Evolutionary conservation across 2,113 vertebrate species (phyloP).

Genomic region (Nothoprocta pentlandii): DNA sequence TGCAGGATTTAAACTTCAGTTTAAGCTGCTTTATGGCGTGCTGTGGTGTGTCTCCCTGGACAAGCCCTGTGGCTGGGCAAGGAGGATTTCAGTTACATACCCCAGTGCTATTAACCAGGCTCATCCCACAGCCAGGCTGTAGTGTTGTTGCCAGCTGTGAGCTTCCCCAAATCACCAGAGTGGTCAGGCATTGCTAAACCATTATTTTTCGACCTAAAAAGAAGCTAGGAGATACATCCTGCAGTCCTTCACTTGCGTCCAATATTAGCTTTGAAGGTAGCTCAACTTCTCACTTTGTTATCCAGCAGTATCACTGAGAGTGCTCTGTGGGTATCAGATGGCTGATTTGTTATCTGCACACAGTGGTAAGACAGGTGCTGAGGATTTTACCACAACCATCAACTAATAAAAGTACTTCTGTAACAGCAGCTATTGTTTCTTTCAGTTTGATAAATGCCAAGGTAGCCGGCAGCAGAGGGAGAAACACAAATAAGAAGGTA

Average conservation of each 20-base stretch:
- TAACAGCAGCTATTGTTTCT: conserved; percentile 6
- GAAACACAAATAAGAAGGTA: neutral
- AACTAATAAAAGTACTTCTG: neutral
- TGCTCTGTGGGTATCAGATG: neutral
- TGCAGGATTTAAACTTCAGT: conserved; percentile 62
- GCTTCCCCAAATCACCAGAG: neutral
- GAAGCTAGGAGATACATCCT: neutral
- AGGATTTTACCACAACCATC: neutral
- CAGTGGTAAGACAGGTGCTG: neutral
- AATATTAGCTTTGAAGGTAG: neutral
- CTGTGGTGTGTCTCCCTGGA: neutral
- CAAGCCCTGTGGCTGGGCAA: conserved; percentile 35
- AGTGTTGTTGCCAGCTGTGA: neutral
- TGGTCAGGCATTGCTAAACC: neutral
- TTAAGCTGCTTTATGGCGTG: conserved; percentile 31
- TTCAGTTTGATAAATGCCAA: conserved; percentile 11
- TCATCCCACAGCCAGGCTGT: neutral
- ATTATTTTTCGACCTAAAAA: neutral
- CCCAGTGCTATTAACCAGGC: neutral
- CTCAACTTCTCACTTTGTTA: neutral
- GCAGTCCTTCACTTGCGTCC: neutral
- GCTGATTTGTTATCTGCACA: neutral
- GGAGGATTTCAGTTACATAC: neutral
- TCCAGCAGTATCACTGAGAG: neutral
- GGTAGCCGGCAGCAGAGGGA: neutral